These are phyloP conservation scores for Stichodactyla helianthus DNA, from an alignment of 64 coral and sea anemone genomes.

Conservation along the genomic window DNA sequence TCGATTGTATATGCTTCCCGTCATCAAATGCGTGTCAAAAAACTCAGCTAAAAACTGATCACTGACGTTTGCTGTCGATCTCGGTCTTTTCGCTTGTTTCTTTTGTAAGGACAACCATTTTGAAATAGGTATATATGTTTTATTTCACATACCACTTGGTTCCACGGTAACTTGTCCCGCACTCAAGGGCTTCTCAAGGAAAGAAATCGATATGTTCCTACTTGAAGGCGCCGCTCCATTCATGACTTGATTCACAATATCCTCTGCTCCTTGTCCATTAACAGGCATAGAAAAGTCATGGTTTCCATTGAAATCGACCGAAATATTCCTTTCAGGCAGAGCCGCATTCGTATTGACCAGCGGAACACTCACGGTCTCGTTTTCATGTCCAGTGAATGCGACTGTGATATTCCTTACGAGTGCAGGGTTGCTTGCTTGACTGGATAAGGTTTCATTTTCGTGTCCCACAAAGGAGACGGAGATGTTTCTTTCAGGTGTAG, in stretches of 20 bases:
- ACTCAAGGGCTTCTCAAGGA: neutral
- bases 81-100: too few relatives aligned
- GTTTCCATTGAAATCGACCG: constrained; percentile 15
- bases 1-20: too few relatives aligned
- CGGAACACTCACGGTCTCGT: constrained; percentile 29
- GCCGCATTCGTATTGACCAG: constrained; percentile 27
- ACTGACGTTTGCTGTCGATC: too few relatives aligned
- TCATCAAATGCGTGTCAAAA: too few relatives aligned
- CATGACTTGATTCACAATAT: constrained; percentile 6
- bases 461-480: neutral
- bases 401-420: neutral
- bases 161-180: constrained; percentile 1
- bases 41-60: too few relatives aligned
- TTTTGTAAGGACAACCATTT: too few relatives aligned
- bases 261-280: constrained; percentile 3
- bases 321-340: constrained; percentile 19
- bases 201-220: constrained; percentile 15
- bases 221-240: neutral
- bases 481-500: neutral
- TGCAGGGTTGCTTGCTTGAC: neutral
- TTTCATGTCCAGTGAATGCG: constrained; percentile 17
- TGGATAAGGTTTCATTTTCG: neutral
- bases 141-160: neutral
- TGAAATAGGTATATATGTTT: neutral
- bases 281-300: constrained; percentile 13